A percentile compares a stretch with the other conserved stretches of the same genome.
These are phyloP conservation scores for Manis javanica DNA, from an alignment of 2,797 vertebrate species.

Conservation along the genomic window DNA sequence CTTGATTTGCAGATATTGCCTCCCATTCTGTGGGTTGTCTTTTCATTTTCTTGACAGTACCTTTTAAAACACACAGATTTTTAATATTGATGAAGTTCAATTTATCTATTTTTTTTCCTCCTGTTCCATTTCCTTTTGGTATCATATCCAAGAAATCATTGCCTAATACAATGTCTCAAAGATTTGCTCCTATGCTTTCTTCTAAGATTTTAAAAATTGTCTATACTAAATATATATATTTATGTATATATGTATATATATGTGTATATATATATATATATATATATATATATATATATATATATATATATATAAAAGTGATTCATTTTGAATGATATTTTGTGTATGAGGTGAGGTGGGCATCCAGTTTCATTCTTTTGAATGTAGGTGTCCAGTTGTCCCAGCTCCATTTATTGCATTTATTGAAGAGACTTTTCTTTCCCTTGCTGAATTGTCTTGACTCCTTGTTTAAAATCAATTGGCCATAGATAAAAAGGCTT, in stretches of 20 bases:
- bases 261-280: no score
- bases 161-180: not conserved
- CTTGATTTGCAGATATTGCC: not conserved
- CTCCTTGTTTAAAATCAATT: not conserved
- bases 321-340: constrained; percentile 4
- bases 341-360: not conserved
- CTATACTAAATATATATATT: not conserved
- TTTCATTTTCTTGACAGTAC: not conserved
- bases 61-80: not conserved
- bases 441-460: not conserved
- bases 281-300: no score
- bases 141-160: not conserved
- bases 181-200: not conserved
- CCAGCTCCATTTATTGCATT: not conserved
- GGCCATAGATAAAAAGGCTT: not conserved
- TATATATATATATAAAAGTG: not conserved
- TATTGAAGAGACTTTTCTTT: constrained; percentile 10
- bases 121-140: not conserved
- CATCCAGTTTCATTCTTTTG: not conserved
- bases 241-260: no score
- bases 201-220: not conserved
- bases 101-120: not conserved
- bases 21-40: not conserved
- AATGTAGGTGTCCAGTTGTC: not conserved
- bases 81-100: not conserved